phyloP scores from a whole-genome alignment of 2,888 invertebrate genomes.

The Sylvicola cinctus region DNA sequence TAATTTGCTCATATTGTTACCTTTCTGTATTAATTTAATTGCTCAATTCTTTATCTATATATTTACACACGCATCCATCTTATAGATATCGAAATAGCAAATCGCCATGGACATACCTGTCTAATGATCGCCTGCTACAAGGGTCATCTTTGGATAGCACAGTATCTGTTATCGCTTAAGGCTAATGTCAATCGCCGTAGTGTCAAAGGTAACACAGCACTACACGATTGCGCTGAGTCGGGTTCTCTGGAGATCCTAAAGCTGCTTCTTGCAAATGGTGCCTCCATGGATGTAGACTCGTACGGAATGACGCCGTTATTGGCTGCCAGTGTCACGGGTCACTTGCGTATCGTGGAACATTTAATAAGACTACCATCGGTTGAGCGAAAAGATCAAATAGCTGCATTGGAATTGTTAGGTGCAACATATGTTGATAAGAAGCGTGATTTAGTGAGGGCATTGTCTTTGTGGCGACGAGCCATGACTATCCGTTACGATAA shows the following conservation, averaged over 20 bases:
- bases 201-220: slow-evolving; percentile 78
- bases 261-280: slow-evolving; percentile 68
- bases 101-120: slow-evolving; percentile 89
- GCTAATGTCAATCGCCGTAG: slow-evolving; percentile 88
- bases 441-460: slow-evolving; percentile 78
- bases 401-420: slow-evolving; percentile 77
- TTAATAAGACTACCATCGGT: slow-evolving; percentile 58
- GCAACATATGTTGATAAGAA: slow-evolving; percentile 95
- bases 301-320: slow-evolving; percentile 93
- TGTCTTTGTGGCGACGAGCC: slow-evolving; percentile 76
- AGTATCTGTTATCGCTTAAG: slow-evolving; percentile 64
- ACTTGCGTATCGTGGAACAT: slow-evolving; percentile 83
- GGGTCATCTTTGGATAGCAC: slow-evolving; percentile 78
- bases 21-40: background rate
- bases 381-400: slow-evolving; percentile 58
- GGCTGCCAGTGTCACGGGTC: slow-evolving; percentile 83
- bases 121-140: slow-evolving; percentile 97
- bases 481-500: slow-evolving; percentile 60
- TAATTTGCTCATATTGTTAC: no score
- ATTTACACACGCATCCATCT: slow-evolving; percentile 11
- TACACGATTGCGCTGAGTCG: slow-evolving; percentile 94
- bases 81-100: slow-evolving; percentile 85
- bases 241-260: slow-evolving; percentile 84
- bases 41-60: no score
- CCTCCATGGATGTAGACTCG: slow-evolving; percentile 83